Percentiles rank a stretch among this genome's conserved stretches.
phyloP scores from a whole-genome alignment of 2,113 vertebrate species.

The Oryzias melastigma region DNA sequence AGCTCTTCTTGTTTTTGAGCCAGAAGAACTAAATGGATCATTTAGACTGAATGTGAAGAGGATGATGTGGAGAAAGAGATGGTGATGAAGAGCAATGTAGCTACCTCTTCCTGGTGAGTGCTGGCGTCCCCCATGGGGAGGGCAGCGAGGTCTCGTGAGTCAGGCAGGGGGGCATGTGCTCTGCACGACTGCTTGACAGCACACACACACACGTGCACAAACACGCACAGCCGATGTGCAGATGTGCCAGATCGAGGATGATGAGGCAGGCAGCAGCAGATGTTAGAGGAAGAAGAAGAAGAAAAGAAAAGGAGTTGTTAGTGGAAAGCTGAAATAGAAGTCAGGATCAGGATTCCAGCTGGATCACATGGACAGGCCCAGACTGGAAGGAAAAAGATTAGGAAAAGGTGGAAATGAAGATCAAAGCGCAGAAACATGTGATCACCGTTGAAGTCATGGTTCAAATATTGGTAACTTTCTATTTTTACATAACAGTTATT shows the following conservation, averaged over 20 bases:
- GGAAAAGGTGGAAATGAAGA: not conserved
- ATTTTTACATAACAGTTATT: too few species aligned
- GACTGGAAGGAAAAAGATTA: not conserved
- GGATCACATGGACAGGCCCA: conserved; percentile 16
- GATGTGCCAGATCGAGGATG: conserved; percentile 41
- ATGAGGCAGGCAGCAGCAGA: conserved; percentile 63
- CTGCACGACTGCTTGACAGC: conserved; percentile 89
- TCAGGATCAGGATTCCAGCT: conserved; percentile 46
- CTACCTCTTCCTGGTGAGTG: conserved; percentile 99
- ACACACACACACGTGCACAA: conserved; percentile 52
- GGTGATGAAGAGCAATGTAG: conserved; percentile 77
- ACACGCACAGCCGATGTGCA: conserved; percentile 48
- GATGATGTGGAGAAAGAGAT: conserved; percentile 3
- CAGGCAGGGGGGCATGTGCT: conserved; percentile 98
- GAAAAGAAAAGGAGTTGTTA: conserved; percentile 59
- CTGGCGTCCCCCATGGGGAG: conserved; percentile 99
- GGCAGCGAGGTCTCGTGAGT: conserved; percentile 98
- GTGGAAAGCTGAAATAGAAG: conserved; percentile 52
- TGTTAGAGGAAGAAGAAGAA: conserved; percentile 55
- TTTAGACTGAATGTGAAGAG: not conserved
- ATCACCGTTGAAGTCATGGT: not conserved
- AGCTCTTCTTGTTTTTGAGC: too few species aligned
- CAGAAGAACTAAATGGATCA: too few species aligned
- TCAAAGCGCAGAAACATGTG: not conserved
- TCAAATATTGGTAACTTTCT: too few species aligned